Base-by-base conservation (phyloP, 2,888 invertebrate species). In the Stictocephala bisonia region DNA sequence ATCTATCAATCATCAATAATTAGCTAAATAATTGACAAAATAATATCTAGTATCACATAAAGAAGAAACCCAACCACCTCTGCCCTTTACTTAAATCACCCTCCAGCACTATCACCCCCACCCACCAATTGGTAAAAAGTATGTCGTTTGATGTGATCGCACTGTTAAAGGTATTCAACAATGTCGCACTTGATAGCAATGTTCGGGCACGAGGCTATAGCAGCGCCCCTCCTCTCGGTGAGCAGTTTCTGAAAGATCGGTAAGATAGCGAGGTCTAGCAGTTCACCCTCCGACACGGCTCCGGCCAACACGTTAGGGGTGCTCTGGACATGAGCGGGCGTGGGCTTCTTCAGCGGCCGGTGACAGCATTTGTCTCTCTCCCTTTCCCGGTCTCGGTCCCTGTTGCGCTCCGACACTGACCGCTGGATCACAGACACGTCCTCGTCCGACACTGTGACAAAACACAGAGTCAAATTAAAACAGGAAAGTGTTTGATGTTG, bases 111-210 rank as follows among this genome's bases (percentile, higher is more conserved):
- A n/a, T n/a, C n/a, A n/a, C n/a, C n/a, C n/a, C n/a, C n/a, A n/a
- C n/a, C n/a, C n/a, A n/a, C n/a, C n/a, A n/a, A n/a, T n/a, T n/a
- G n/a, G n/a, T n/a, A n/a, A n/a, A n/a, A n/a, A n/a, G n/a, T n/a
- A n/a, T n/a, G n/a, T n/a, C n/a, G n/a, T n/a, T n/a, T n/a, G n/a
- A n/a, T n/a, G n/a, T n/a, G n/a, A n/a, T n/a, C n/a, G n/a, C 64
- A 64, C 64, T 71, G 70, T 88, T 92, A 95, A 85, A 96, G 90
- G 85, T 96, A 96, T 83, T 96, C 96, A 80, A 96, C 96, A 81
- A 96, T 96, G 87, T 96, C 96, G 88, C 96, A 96, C 86, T 96
- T 96, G 81, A 96, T 95, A 76, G 95, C 95, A 86, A 95, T 95
- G 87, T 95, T 95, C 27, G 96, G 96, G 84, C 96, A 96, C 81